Evolutionary conservation across 2,888 invertebrate genomes (phyloP).

Genomic region (Smittia sp.): DNA sequence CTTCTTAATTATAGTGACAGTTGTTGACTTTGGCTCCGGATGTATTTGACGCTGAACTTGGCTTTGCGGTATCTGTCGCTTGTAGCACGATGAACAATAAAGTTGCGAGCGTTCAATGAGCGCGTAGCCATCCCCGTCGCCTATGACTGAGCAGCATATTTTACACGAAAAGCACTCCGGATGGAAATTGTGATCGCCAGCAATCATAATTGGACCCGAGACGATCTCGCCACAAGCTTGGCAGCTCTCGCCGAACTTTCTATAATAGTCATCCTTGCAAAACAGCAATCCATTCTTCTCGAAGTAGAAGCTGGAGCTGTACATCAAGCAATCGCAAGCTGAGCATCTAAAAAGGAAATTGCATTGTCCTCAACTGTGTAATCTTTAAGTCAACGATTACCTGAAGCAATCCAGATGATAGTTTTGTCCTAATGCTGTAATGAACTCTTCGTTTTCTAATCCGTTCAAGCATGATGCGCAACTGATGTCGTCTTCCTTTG

Average conservation of each 20-base stretch:
- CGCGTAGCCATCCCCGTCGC: slow-evolving; percentile 89
- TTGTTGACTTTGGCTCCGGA: slow-evolving; percentile 46
- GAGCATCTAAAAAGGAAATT: slow-evolving; percentile 67
- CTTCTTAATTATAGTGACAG: slow-evolving; percentile 48
- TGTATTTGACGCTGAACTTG: slow-evolving; percentile 42
- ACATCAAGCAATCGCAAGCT: slow-evolving; percentile 76
- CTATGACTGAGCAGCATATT: slow-evolving; percentile 78
- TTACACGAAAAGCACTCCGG: slow-evolving; percentile 92
- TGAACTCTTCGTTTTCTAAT: slow-evolving; percentile 68
- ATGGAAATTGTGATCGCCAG: slow-evolving; percentile 92
- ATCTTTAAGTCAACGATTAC: slow-evolving; percentile 52
- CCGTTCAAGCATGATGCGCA: slow-evolving; percentile 76
- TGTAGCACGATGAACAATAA: slow-evolving; percentile 81
- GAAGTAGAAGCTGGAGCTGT: slow-evolving; percentile 80
- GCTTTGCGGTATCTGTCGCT: slow-evolving; percentile 63
- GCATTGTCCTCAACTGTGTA: too few species aligned
- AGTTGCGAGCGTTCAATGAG: slow-evolving; percentile 85
- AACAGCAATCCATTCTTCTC: slow-evolving; percentile 86
- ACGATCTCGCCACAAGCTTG: slow-evolving; percentile 64
- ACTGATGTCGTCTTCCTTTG: slow-evolving; percentile 44
- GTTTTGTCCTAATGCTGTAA: slow-evolving; percentile 77
- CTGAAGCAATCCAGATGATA: slow-evolving; percentile 89
- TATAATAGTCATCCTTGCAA: slow-evolving; percentile 86
- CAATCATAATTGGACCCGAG: slow-evolving; percentile 91
- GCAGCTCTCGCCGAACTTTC: slow-evolving; percentile 82